phyloP scores from a whole-genome alignment of 2,888 invertebrate genomes.

The Hypomecis atomaria region DNA sequence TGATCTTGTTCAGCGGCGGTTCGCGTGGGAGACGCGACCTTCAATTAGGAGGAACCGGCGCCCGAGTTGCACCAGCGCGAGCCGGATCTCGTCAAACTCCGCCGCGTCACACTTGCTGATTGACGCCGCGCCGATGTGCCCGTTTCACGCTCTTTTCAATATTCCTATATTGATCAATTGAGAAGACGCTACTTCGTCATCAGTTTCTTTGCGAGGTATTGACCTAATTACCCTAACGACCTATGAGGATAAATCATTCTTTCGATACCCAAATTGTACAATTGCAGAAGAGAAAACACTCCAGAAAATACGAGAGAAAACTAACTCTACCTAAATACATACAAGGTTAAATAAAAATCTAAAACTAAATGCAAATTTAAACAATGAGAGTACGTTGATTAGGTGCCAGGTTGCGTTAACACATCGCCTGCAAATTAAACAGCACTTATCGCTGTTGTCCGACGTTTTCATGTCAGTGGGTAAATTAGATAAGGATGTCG shows the following conservation, averaged over 20 bases:
- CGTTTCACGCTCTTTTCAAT: constrained; percentile 46
- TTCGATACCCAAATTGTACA: background rate
- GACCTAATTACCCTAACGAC: background rate
- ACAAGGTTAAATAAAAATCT: background rate
- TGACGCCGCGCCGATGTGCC: constrained; percentile 62
- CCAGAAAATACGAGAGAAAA: too few species aligned
- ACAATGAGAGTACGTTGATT: constrained; percentile 56
- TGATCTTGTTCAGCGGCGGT: constrained; percentile 60
- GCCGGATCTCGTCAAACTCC: constrained; percentile 57
- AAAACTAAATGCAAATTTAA: constrained; percentile 41
- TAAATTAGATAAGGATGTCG: constrained; percentile 67
- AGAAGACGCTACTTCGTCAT: constrained; percentile 15
- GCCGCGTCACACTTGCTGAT: constrained; percentile 56
- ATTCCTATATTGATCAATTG: constrained; percentile 55
- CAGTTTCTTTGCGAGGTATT: constrained; percentile 10
- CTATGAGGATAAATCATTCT: background rate
- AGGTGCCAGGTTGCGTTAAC: constrained; percentile 44
- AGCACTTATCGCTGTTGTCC: constrained; percentile 57
- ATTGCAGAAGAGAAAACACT: too few species aligned
- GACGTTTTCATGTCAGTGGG: constrained; percentile 68
- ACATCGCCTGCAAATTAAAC: constrained; percentile 54
- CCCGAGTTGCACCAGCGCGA: constrained; percentile 59
- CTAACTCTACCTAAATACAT: too few species aligned
- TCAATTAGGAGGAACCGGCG: constrained; percentile 65
- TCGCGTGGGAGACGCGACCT: constrained; percentile 73